These are phyloP conservation scores for Drosophila aff. DNA, from an alignment of 1,140 invertebrate genomes.

Conservation along the genomic window DNA sequence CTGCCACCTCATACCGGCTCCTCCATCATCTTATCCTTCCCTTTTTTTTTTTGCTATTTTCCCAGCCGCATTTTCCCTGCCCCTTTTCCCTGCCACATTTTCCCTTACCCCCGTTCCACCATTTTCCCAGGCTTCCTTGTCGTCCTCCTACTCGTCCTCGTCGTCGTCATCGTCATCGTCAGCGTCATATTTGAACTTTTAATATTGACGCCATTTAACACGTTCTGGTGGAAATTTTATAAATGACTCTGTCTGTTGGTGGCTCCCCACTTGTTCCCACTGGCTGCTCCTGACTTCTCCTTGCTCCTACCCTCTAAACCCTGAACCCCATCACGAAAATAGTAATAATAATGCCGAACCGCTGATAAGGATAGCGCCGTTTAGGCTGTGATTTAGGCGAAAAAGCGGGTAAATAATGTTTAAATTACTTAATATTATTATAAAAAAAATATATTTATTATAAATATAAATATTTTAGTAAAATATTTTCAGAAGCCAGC, in stretches of 20 bases:
- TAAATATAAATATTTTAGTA: not conserved
- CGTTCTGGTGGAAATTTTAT: slow-evolving; percentile 92
- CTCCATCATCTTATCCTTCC: slow-evolving; percentile 89
- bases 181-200: slow-evolving; percentile 87
- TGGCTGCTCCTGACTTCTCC: not conserved
- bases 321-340: slow-evolving; percentile 19
- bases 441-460: not conserved
- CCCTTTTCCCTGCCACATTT: slow-evolving; percentile 90
- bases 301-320: not conserved
- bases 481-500: too few species aligned
- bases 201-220: slow-evolving; percentile 92
- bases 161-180: slow-evolving; percentile 89
- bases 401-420: not conserved
- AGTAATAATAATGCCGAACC: slow-evolving; percentile 8
- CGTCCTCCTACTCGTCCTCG: slow-evolving; percentile 87
- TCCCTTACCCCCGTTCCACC: slow-evolving; percentile 92
- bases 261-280: slow-evolving; percentile 17
- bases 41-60: slow-evolving; percentile 87
- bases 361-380: slow-evolving; percentile 23
- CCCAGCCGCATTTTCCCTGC: slow-evolving; percentile 89
- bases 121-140: slow-evolving; percentile 90
- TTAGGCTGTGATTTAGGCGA: slow-evolving; percentile 25
- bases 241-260: slow-evolving; percentile 73
- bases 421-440: too few species aligned
- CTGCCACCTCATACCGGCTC: slow-evolving; percentile 92